Evolutionary conservation across 2,797 vertebrate genomes (phyloP).

Genomic region (Sebastes taczanowskii): DNA sequence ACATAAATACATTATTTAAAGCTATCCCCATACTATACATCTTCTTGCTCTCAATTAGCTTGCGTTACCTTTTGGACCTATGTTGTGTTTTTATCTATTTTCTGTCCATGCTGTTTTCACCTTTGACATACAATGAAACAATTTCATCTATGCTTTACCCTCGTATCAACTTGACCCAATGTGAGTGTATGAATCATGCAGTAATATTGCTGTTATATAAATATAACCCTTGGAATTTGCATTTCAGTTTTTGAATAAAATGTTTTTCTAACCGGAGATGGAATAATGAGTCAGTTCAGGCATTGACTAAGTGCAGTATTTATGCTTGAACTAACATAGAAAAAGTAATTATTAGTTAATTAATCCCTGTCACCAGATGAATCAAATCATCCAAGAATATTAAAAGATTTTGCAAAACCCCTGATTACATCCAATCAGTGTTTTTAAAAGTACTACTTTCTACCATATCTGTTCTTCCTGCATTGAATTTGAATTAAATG

Average conservation of each 20-base stretch:
- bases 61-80: neutral
- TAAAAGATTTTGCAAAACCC: neutral
- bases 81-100: neutral
- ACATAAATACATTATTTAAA: neutral
- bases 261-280: neutral
- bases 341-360: neutral
- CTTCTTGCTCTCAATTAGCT: conserved; percentile 8
- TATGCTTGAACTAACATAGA: neutral
- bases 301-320: neutral
- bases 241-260: neutral
- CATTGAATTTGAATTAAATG: neutral
- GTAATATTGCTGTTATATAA: neutral
- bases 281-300: neutral
- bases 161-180: neutral
- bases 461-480: neutral
- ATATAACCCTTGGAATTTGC: neutral
- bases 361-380: neutral
- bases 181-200: neutral
- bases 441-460: neutral
- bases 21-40: neutral
- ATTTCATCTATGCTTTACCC: neutral
- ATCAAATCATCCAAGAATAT: fast-evolving
- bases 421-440: neutral
- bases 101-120: neutral
- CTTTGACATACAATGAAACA: neutral